These are phyloP conservation scores for Coluber constrictor DNA, from an alignment of 2,797 vertebrate genomes.

Conservation along the genomic window DNA sequence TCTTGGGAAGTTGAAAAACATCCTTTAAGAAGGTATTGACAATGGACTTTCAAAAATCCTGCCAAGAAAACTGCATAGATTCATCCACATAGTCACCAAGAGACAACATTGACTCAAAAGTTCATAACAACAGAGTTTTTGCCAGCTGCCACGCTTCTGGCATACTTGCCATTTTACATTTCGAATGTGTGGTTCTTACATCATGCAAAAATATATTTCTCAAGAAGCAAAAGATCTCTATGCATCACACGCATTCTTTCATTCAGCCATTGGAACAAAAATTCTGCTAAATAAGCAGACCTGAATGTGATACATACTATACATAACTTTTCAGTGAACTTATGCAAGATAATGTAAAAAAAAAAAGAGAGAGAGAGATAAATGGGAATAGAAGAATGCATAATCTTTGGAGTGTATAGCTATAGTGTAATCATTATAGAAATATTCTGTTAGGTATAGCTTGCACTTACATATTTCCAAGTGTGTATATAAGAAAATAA, in stretches of 20 bases:
- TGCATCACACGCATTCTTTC: background rate
- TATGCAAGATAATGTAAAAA: background rate
- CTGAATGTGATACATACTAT: background rate
- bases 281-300: background rate
- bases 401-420: too few relatives aligned
- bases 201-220: background rate
- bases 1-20: background rate
- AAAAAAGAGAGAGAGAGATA: background rate
- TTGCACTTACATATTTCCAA: background rate
- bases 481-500: background rate
- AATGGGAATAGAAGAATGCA: background rate
- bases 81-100: background rate
- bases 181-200: background rate
- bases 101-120: background rate
- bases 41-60: background rate
- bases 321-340: background rate
- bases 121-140: background rate
- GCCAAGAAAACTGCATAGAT: background rate
- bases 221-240: background rate
- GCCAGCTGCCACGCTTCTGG: background rate
- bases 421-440: background rate
- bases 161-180: background rate
- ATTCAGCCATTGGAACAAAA: background rate
- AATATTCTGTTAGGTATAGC: too few relatives aligned
- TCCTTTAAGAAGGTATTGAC: background rate